Base-by-base conservation (phyloP, 1,140 invertebrate genomes). In the Proctacanthus coquilletti region DNA sequence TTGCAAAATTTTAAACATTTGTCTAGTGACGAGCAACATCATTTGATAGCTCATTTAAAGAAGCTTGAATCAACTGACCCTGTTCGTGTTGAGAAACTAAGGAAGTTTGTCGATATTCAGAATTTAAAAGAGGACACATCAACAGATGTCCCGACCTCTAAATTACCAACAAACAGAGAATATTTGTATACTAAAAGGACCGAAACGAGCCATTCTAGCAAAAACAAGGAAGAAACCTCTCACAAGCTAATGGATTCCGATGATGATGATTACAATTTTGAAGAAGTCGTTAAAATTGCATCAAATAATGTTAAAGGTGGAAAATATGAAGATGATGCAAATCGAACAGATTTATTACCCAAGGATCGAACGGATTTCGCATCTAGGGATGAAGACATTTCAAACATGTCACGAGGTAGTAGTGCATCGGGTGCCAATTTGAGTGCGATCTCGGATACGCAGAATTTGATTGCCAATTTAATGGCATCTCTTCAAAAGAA, bases 1-100 rank as follows among this genome's bases (percentile, higher is more conserved):
- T 52, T 86, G 20, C 78, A 82, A 49, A 84, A 83, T 51, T 85
- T 85, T 44, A 77, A 77, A 52, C 75, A 82, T 46, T 52, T 86
- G 1, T 75, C 72, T 1, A 70, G 69, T 3, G 77, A 82, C 35
- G 80, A 85, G 50, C 82, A 86, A 45, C 75, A 83, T 39, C 74
- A 75, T 40, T 60, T 86, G 0, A 84, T 85, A 5, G 72, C 72
- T 4, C 82, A 82, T 48, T 49, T 86, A 27, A 82, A 81, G 47
- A 82, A 83, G 48, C 49, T 84, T 21, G 80, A 84, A 53, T 68
- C 69, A 0, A 70, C 68, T 10, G 75, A 83, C 50, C 76, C 80
- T 0, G 56, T 66, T 5, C 67, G 77, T 18, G 80, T 85, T 0
- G 78, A 82, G 46, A 70, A 74, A 30, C 57, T 84, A 19, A 56